A percentile compares a stretch with the other conserved stretches of the same genome.
Conservation (phyloP, 2,797 vertebrate species). For the Crossoptilon crossoptilon region DNA sequence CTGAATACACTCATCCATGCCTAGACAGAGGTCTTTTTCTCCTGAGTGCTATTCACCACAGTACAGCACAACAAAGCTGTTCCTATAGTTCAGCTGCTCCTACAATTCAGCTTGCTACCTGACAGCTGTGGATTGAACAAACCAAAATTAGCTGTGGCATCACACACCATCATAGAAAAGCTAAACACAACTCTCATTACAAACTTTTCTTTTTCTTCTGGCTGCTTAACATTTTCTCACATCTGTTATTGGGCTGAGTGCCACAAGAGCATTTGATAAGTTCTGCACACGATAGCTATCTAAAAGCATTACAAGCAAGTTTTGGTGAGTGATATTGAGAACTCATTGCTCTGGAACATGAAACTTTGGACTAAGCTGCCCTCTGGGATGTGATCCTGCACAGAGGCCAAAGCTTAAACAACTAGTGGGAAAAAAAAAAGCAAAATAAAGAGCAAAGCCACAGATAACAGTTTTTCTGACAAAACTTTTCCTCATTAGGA, state of each 20-base stretch:
- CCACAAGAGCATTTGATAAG: background rate
- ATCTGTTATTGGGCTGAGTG: background rate
- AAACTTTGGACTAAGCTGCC: background rate
- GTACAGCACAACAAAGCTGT: background rate
- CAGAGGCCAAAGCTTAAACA: background rate
- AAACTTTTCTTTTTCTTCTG: background rate
- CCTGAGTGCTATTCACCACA: background rate
- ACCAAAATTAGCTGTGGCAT: background rate
- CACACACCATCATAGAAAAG: background rate
- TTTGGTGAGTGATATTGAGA: background rate
- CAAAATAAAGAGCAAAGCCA: background rate
- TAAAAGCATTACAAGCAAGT: background rate
- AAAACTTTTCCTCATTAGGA: background rate
- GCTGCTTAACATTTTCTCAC: background rate
- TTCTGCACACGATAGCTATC: background rate
- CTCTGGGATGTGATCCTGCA: background rate
- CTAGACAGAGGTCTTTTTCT: background rate
- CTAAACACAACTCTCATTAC: background rate
- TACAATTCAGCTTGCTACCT: background rate
- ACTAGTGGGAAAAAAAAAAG: background rate
- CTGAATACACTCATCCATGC: background rate
- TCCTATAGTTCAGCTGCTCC: background rate
- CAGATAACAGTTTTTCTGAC: background rate
- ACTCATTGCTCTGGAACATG: background rate
- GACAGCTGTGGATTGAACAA: background rate